These are phyloP conservation scores for Urocyon cinereoargenteus DNA, from an alignment of 2,797 vertebrate genomes.

Conservation along the genomic window DNA sequence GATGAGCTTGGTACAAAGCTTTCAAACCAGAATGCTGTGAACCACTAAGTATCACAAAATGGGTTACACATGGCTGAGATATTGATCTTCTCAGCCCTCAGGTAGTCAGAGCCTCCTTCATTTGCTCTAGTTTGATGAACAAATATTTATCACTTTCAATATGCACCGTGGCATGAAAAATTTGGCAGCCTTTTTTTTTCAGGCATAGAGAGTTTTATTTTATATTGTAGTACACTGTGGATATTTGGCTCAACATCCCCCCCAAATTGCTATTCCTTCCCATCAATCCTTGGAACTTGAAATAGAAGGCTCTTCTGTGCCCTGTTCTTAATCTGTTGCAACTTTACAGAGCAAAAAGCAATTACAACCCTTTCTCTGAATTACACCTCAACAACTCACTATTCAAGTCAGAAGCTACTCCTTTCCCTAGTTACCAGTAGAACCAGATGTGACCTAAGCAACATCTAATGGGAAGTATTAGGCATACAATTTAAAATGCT, in stretches of 20 bases:
- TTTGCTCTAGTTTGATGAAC: not conserved
- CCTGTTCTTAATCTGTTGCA: not conserved
- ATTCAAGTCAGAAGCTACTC: not conserved
- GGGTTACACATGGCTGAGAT: not conserved
- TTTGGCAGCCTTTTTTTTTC: not conserved
- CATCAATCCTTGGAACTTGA: not conserved
- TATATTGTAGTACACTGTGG: not conserved
- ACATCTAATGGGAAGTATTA: not conserved
- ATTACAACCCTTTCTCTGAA: not conserved
- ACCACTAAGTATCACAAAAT: not conserved
- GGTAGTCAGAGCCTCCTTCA: not conserved
- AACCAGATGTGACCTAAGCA: conserved; percentile 40
- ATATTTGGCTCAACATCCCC: not conserved
- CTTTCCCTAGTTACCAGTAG: conserved; percentile 14
- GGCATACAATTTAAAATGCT: conserved; percentile 54
- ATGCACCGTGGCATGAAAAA: not conserved
- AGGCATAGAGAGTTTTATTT: conserved; percentile 40
- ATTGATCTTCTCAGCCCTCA: not conserved
- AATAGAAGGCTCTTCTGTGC: not conserved
- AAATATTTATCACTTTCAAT: conserved; percentile 40
- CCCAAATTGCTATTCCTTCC: not conserved
- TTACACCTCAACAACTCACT: not conserved
- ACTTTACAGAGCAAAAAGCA: conserved; percentile 4
- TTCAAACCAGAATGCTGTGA: not conserved
- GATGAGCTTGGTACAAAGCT: not conserved